These are phyloP conservation scores for Drosophila ercepeae DNA, from an alignment of 1,140 invertebrate genomes.

Conservation along the genomic window DNA sequence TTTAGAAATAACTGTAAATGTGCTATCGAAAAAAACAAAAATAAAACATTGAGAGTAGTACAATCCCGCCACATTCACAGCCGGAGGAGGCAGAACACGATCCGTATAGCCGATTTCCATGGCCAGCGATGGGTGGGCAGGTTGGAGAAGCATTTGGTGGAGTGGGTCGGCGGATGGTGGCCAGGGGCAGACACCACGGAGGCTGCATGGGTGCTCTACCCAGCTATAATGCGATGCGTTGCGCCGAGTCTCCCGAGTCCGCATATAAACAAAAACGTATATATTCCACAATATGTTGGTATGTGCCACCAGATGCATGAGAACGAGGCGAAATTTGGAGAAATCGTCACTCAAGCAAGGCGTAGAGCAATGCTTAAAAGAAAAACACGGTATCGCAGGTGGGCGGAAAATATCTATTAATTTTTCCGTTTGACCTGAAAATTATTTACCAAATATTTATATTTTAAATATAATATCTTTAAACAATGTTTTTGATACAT, in stretches of 20 bases:
- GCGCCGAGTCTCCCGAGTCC: constrained; percentile 35
- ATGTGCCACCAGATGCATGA: constrained; percentile 28
- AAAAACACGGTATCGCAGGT: constrained; percentile 6
- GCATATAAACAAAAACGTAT: constrained; percentile 26
- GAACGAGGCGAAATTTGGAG: constrained; percentile 20
- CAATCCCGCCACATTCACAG: constrained; percentile 24
- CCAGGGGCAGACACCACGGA: constrained; percentile 11
- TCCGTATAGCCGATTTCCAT: constrained; percentile 77
- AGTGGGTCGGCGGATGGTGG: constrained; percentile 6
- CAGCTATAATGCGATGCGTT: constrained; percentile 80
- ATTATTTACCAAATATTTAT: neutral
- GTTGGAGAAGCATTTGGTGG: constrained; percentile 4
- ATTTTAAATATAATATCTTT: neutral
- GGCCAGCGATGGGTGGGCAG: constrained; percentile 24
- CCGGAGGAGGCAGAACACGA: constrained; percentile 58
- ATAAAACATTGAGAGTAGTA: constrained; percentile 55
- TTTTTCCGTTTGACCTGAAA: neutral
- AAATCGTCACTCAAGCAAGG: constrained; percentile 26
- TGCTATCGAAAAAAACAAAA: constrained; percentile 69
- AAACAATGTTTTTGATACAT: neutral
- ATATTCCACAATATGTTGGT: neutral
- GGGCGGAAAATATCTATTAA: neutral
- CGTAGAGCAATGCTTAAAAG: constrained; percentile 16
- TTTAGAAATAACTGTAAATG: constrained; percentile 82
- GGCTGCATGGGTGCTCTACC: constrained; percentile 45